phyloP scores from a whole-genome alignment of 2,888 invertebrate genomes.

The Bimastos eiseni region DNA sequence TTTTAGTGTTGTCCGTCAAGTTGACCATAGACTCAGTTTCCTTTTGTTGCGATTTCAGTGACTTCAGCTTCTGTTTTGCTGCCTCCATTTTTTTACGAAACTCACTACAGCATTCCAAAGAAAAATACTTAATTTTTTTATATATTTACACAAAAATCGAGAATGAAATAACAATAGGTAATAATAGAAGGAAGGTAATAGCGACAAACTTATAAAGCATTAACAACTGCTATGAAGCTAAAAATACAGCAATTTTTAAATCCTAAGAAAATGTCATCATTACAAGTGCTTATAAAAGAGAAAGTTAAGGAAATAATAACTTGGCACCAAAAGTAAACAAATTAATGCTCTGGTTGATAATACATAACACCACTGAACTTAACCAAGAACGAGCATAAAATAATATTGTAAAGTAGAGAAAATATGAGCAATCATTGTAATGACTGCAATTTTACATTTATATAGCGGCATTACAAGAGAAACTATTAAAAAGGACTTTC shows the following conservation, averaged over 20 bases:
- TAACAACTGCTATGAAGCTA: neutral
- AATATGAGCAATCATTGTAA: no score
- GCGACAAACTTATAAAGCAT: neutral
- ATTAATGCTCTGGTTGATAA: neutral
- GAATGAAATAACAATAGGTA: neutral
- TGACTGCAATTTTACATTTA: no score
- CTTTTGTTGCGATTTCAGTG: slow-evolving; percentile 56
- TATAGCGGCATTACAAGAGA: no score
- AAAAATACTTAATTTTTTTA: neutral
- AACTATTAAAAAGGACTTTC: no score
- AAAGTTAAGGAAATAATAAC: neutral
- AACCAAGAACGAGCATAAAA: neutral
- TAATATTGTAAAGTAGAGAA: neutral
- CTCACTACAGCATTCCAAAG: slow-evolving; percentile 48
- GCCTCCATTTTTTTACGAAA: slow-evolving; percentile 59
- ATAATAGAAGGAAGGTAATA: no score
- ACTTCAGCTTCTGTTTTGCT: slow-evolving; percentile 54
- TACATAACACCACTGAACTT: neutral
- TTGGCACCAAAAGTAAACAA: neutral
- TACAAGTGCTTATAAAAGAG: neutral
- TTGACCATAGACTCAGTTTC: slow-evolving; percentile 59
- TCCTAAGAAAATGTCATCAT: neutral
- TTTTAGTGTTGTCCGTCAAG: slow-evolving; percentile 57
- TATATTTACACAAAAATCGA: neutral
- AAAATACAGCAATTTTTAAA: neutral